Conservation (phyloP, 1,140 invertebrate genomes). For the Drosophila yakuba region DNA sequence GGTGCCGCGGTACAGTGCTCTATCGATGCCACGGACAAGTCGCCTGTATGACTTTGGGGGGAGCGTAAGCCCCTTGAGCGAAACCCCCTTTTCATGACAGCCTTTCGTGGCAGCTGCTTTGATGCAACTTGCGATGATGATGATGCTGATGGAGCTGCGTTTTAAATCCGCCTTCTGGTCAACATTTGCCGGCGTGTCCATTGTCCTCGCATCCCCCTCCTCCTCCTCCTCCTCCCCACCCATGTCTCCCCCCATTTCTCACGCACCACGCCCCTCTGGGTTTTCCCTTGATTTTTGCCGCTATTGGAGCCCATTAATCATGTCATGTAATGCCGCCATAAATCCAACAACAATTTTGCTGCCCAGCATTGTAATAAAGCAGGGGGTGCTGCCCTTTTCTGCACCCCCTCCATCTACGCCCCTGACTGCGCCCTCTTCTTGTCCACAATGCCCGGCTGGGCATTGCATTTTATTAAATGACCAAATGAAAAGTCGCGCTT, state of each 20-base stretch:
- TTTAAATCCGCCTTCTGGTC: conserved; percentile 53
- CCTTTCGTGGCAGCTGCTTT: conserved; percentile 27
- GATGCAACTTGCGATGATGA: conserved; percentile 23
- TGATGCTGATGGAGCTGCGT: conserved; percentile 39
- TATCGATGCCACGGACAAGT: too few species aligned
- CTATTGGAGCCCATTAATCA: conserved; percentile 74
- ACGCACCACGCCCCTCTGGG: not conserved
- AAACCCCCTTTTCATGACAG: conserved; percentile 2
- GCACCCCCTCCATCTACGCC: not conserved
- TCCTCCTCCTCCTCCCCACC: not conserved
- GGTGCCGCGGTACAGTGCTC: too few species aligned
- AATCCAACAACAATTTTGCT: conserved; percentile 78
- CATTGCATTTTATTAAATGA: conserved; percentile 81
- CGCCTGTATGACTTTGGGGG: not conserved
- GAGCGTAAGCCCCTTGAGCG: not conserved
- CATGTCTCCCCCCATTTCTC: too few species aligned
- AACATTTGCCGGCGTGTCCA: conserved; percentile 53
- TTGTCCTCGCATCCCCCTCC: conserved; percentile 35
- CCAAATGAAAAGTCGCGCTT: conserved; percentile 81
- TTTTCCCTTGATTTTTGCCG: conserved; percentile 17
- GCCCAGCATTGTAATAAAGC: conserved; percentile 47
- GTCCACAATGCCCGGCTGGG: conserved; percentile 39
- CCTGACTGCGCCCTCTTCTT: not conserved
- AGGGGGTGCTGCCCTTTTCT: not conserved
- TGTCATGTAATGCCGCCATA: conserved; percentile 82